These are phyloP conservation scores for Agrochola circellaris DNA, from an alignment of 2,888 invertebrate genomes.

Conservation along the genomic window DNA sequence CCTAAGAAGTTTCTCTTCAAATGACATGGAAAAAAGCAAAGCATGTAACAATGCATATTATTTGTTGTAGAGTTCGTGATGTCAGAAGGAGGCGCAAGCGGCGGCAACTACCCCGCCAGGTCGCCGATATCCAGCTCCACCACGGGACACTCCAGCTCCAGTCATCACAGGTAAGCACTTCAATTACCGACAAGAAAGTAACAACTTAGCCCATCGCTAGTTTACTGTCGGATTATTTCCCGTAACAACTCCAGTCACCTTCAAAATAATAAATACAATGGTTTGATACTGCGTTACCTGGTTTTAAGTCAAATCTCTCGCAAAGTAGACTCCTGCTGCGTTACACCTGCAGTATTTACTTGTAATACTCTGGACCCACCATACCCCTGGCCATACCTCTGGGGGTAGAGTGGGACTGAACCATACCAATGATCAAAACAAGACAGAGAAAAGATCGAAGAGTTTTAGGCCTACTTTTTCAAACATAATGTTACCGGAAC, in stretches of 20 bases:
- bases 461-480: neutral
- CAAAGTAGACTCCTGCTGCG: neutral
- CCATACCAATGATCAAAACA: neutral
- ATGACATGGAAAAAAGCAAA: neutral
- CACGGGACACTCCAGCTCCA: slow-evolving; percentile 88
- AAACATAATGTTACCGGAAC: neutral
- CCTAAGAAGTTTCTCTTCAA: too few relatives aligned
- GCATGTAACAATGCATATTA: slow-evolving; percentile 39
- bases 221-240: neutral
- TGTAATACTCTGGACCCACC: neutral
- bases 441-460: neutral
- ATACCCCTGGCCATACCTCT: too few relatives aligned
- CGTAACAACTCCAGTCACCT: neutral
- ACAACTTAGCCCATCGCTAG: neutral
- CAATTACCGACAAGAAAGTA: neutral
- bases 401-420: too few relatives aligned
- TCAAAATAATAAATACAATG: neutral
- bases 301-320: neutral
- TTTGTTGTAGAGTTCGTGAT: slow-evolving; percentile 87
- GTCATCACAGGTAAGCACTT: slow-evolving; percentile 84
- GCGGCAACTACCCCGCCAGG: slow-evolving; percentile 82
- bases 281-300: neutral
- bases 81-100: slow-evolving; percentile 82
- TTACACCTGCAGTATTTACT: neutral
- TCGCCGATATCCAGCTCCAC: slow-evolving; percentile 88